Evolutionary conservation across 1,140 invertebrate genomes (phyloP).

Genomic region (Whitmania pigra): DNA sequence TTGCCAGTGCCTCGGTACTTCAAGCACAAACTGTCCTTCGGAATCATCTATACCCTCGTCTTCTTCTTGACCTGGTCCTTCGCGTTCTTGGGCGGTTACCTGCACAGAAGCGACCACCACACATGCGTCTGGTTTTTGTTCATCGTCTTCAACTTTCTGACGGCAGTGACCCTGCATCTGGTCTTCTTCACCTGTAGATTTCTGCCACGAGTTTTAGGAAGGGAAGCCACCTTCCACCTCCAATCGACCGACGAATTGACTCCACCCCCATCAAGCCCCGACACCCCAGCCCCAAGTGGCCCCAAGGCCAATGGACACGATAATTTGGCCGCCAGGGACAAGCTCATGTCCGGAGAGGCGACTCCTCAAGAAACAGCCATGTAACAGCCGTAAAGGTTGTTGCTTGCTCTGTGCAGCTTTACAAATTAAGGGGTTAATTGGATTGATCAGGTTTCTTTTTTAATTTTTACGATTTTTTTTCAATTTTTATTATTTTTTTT

Average conservation of each 20-base stretch:
- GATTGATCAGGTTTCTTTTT: too few species aligned
- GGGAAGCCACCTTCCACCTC: neutral
- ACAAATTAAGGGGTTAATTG: too few species aligned
- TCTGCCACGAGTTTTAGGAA: neutral
- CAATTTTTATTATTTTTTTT: too few species aligned
- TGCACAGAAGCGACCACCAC: neutral
- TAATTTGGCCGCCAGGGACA: too few species aligned
- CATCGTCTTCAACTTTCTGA: neutral
- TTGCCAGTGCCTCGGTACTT: neutral
- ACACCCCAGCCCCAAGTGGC: too few species aligned
- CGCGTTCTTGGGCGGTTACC: neutral
- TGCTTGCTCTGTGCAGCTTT: too few species aligned
- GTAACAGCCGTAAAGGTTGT: too few species aligned
- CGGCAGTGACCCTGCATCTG: neutral
- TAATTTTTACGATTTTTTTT: too few species aligned
- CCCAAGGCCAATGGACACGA: too few species aligned
- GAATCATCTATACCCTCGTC: neutral
- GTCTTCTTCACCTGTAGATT: neutral
- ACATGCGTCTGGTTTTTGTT: neutral
- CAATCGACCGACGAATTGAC: conserved; percentile 4
- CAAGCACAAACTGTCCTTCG: neutral
- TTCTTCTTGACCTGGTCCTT: neutral
- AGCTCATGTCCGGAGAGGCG: too few species aligned
- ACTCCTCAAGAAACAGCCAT: too few species aligned
- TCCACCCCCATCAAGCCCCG: too few species aligned